phyloP scores from a whole-genome alignment of 2,797 vertebrate species.

The Hypotaenidia philippensis region DNA sequence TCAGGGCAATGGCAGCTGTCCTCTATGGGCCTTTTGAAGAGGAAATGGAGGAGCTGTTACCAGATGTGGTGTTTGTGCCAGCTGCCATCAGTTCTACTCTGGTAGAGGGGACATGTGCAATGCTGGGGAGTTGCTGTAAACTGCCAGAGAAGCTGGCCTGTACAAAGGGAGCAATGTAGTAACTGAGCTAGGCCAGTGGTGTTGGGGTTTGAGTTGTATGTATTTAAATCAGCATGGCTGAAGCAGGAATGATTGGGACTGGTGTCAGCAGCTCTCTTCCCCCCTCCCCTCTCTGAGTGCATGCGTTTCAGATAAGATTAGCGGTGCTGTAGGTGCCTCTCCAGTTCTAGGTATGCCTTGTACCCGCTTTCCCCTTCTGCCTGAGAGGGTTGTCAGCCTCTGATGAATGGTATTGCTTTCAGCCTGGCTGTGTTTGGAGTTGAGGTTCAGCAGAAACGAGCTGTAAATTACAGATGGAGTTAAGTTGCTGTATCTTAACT shows the following conservation, averaged over 20 bases:
- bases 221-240: not conserved
- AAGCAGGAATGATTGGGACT: not conserved
- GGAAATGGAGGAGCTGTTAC: not conserved
- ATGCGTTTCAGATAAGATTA: not conserved
- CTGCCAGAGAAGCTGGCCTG: not conserved
- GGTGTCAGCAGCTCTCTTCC: not conserved
- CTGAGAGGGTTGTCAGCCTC: not conserved
- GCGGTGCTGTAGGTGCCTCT: not conserved
- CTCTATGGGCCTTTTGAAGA: not conserved
- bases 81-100: not conserved
- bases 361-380: not conserved
- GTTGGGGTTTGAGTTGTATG: rapidly evolving
- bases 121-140: not conserved
- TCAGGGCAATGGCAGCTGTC: not conserved
- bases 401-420: not conserved
- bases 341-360: not conserved
- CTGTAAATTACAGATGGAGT: slow-evolving; percentile 4
- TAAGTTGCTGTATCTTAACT: not conserved
- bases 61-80: slow-evolving; percentile 12
- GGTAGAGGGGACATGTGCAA: not conserved
- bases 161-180: not conserved
- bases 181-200: not conserved
- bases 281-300: not conserved
- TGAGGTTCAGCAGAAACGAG: not conserved
- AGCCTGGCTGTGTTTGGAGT: not conserved